Percentiles rank a stretch among this genome's conserved stretches.
Evolutionary conservation across 2,888 invertebrate genomes (phyloP).

Genomic region (Euplexia lucipara): DNA sequence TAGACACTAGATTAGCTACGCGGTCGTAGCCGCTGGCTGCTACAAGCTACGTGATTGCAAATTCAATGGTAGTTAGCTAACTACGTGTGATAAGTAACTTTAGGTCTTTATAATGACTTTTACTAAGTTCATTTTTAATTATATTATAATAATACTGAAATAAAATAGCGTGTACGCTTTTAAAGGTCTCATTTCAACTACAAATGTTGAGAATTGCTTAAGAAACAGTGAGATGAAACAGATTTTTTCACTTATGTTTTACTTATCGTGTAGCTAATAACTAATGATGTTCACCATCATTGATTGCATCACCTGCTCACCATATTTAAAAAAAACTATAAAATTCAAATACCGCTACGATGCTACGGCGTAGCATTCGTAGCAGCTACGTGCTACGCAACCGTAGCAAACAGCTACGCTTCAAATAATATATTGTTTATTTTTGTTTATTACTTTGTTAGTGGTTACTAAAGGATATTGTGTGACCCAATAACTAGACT

Average conservation of each 20-base stretch:
- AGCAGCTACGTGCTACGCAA: background rate
- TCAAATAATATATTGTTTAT: background rate
- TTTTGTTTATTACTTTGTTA: too few species aligned
- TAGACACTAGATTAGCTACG: constrained; percentile 23
- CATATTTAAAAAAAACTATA: too few species aligned
- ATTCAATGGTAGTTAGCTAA: background rate
- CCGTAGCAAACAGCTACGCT: background rate
- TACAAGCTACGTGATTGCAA: background rate
- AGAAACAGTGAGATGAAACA: too few species aligned
- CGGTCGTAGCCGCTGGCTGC: constrained; percentile 3
- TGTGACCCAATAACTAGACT: too few species aligned
- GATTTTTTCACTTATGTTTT: too few species aligned
- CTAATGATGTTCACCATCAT: too few species aligned
- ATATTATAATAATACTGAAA: too few species aligned
- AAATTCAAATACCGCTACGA: constrained; percentile 1
- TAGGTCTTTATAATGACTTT: background rate
- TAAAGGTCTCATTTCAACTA: too few species aligned
- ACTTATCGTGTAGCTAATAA: too few species aligned
- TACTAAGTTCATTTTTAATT: background rate
- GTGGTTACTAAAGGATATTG: too few species aligned
- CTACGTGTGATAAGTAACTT: background rate
- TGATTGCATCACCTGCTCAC: too few species aligned
- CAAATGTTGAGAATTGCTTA: background rate
- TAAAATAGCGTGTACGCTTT: too few species aligned
- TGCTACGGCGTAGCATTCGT: background rate